Percentiles rank a stretch among this genome's conserved stretches.
phyloP scores from a whole-genome alignment of 2,113 vertebrate genomes.

The Forbesichthys agassizii region DNA sequence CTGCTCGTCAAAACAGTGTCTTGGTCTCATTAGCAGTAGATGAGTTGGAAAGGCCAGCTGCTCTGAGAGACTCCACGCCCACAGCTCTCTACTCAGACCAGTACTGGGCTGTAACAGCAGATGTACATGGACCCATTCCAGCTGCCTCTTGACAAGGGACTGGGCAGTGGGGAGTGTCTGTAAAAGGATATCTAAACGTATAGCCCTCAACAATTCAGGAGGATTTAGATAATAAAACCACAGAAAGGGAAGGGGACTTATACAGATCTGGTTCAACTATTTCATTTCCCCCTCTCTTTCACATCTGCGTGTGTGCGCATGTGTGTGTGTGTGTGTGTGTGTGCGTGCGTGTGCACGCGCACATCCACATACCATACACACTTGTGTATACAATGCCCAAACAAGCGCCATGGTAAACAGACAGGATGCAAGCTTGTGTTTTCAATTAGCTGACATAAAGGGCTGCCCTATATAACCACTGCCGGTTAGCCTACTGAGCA shows the following conservation, averaged over 20 bases:
- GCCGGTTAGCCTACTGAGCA: constrained; percentile 45
- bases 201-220: constrained; percentile 35
- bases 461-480: constrained; percentile 37
- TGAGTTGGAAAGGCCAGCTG: constrained; percentile 51
- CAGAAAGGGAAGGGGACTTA: neutral
- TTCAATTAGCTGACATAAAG: constrained; percentile 66
- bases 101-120: constrained; percentile 47
- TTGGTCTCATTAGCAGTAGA: constrained; percentile 33
- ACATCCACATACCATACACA: neutral
- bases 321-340: neutral
- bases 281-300: neutral
- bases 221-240: constrained; percentile 19
- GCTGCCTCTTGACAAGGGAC: constrained; percentile 51
- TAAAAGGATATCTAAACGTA: constrained; percentile 57
- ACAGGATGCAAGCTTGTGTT: constrained; percentile 61
- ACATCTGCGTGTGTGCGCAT: too few species aligned
- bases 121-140: constrained; percentile 63
- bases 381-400: neutral
- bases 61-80: constrained; percentile 19
- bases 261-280: constrained; percentile 12
- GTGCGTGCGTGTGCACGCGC: too few species aligned
- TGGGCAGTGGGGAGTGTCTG: constrained; percentile 38
- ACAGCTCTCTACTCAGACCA: constrained; percentile 24
- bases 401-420: constrained; percentile 20
- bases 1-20: constrained; percentile 43